Evolutionary conservation across 2,113 vertebrate genomes (phyloP).

Genomic region (Dipodomys spectabilis): DNA sequence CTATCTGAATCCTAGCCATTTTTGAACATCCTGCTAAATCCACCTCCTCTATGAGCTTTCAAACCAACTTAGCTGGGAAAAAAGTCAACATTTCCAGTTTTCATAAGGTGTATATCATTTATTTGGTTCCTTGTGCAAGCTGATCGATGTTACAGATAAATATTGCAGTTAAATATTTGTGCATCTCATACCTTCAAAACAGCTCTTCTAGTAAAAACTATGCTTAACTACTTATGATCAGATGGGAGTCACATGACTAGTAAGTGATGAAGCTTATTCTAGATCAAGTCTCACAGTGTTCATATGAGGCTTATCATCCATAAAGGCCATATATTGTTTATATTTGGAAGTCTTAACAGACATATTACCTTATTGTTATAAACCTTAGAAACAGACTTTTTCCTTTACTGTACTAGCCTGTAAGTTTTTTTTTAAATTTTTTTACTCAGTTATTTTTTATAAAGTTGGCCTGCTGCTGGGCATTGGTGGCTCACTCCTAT

Average conservation of each 20-base stretch:
- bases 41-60: background rate
- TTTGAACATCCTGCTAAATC: constrained; percentile 20
- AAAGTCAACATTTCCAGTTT: background rate
- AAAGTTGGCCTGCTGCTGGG: too few relatives aligned
- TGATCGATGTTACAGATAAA: background rate
- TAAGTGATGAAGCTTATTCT: background rate
- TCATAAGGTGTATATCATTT: background rate
- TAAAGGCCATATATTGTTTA: background rate
- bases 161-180: background rate
- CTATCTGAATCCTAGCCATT: background rate
- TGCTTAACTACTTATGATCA: background rate
- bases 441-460: background rate
- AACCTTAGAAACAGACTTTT: constrained; percentile 23
- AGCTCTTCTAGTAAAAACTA: background rate
- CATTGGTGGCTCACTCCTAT: too few relatives aligned
- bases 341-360: constrained; percentile 35
- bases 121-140: background rate
- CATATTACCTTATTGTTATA: background rate
- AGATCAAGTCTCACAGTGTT: background rate
- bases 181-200: background rate
- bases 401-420: background rate
- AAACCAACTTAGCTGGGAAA: background rate
- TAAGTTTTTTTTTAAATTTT: background rate
- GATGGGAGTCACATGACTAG: background rate
- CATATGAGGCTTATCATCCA: background rate